Base-by-base conservation (phyloP, 2,113 vertebrate species). In the Nycticebus coucang region DNA sequence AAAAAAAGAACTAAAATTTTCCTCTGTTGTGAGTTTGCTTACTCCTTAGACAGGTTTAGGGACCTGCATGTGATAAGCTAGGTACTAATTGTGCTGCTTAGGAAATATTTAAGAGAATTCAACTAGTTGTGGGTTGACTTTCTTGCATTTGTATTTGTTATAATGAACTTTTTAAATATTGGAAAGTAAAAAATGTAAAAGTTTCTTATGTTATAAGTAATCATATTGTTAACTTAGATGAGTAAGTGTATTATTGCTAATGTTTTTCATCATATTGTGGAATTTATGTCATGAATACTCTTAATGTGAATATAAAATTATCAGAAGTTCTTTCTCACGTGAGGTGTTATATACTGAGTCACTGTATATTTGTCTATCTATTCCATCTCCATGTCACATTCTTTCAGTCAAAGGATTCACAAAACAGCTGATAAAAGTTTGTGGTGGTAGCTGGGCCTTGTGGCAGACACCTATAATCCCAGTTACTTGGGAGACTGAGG, bases 231-330 rank as follows among this genome's bases (percentile, higher is more conserved):
- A 79, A 79, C 78, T 90, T 86, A 86, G 22, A 91, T 94, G 57
- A 84, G n/a, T 93, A 94, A 83, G 8, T 3, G 68, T 35, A 45
- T 84, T 93, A 45, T 94, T 85, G n/a, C 24, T 92, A 37, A 5
- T 80, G 14, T 79, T 88, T 91, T 21, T 88, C 4, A 69, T 81
- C 9, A 33, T 92, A 79, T 71, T 92, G 57, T 64, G 14, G 41
- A 21, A 57, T 83, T 93, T 89, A 94, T 88, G 2, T 88, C 60
- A 28, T 96, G 68, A 62, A 87, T 4, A 62, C 17, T 94, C 10
- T 50, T 81, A 84, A 30, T 91, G 74, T 94, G n/a, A 81, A 87
- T 93, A 94, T 87, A n/a, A 92, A 96, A 94, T 80, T 45, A 95
- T 30, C 18, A 59, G 15, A 30, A 64, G 45, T 95, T 88, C 4